phyloP scores from a whole-genome alignment of 1,140 invertebrate species.

The Trichomalopsis sarcophagae region DNA sequence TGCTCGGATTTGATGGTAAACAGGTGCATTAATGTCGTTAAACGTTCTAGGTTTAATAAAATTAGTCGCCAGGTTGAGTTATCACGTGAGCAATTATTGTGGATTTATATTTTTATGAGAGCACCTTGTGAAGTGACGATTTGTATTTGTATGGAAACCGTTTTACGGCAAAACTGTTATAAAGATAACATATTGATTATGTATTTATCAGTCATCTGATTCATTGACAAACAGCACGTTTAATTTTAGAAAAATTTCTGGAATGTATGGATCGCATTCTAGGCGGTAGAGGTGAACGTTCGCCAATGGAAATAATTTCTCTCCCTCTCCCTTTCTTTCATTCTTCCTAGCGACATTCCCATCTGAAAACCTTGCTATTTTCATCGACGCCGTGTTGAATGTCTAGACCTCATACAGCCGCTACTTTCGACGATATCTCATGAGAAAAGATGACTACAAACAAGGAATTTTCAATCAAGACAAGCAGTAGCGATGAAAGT shows the following conservation, averaged over 20 bases:
- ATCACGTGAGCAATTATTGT: not conserved
- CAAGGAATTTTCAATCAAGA: not conserved
- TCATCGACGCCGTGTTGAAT: slow-evolving; percentile 60
- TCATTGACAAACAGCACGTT: not conserved
- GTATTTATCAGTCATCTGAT: not conserved
- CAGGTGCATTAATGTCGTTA: slow-evolving; percentile 28
- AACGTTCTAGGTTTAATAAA: not conserved
- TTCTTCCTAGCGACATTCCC: slow-evolving; percentile 43
- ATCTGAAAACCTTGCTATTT: slow-evolving; percentile 62
- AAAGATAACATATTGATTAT: no score
- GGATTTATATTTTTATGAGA: not conserved
- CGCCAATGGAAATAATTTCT: slow-evolving; percentile 60
- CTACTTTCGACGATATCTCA: slow-evolving; percentile 64
- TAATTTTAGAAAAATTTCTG: not conserved
- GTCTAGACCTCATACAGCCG: slow-evolving; percentile 62
- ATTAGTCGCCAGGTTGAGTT: not conserved
- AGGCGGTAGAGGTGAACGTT: slow-evolving; percentile 44
- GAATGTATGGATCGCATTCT: slow-evolving; percentile 41
- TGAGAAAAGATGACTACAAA: slow-evolving; percentile 43
- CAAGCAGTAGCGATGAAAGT: no score
- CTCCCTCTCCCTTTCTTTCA: slow-evolving; percentile 34
- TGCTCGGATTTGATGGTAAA: slow-evolving; percentile 43
- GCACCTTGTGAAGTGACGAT: no score
- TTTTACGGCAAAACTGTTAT: no score
- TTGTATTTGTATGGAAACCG: no score